A percentile compares a stretch with the other conserved stretches of the same genome.
These are phyloP conservation scores for Portunus trituberculatus DNA, from an alignment of 1,140 invertebrate genomes.

Conservation along the genomic window DNA sequence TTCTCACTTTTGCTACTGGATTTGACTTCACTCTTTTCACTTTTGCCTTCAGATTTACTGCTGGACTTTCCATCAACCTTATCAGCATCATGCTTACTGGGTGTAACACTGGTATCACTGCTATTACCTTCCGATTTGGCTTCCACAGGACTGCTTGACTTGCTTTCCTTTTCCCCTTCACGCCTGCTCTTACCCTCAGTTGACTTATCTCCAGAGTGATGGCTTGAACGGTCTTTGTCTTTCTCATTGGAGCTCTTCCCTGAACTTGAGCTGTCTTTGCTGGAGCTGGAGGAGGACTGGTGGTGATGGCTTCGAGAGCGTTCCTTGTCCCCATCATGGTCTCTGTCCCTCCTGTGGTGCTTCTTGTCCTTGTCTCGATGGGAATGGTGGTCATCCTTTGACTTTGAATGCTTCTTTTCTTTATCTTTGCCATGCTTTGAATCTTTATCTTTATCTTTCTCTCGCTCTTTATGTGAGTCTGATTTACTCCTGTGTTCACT, in stretches of 20 bases:
- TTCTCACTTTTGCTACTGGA: not conserved
- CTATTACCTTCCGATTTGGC: not conserved
- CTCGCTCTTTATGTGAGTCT: conserved; percentile 41
- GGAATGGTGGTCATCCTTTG: conserved; percentile 65
- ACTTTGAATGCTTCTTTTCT: conserved; percentile 69
- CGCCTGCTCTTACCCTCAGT: conserved; percentile 59
- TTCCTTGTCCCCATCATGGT: conserved; percentile 67
- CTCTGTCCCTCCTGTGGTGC: conserved; percentile 66
- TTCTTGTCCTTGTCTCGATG: conserved; percentile 71
- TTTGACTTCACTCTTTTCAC: conserved; percentile 53
- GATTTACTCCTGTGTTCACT: conserved; percentile 59
- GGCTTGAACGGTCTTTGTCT: conserved; percentile 62
- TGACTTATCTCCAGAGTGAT: conserved; percentile 57
- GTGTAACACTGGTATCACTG: conserved; percentile 16
- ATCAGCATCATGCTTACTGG: not conserved
- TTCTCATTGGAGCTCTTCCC: conserved; percentile 42
- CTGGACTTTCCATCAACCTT: conserved; percentile 42
- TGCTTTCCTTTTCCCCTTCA: conserved; percentile 52
- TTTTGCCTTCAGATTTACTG: conserved; percentile 40
- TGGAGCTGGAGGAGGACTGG: conserved; percentile 51
- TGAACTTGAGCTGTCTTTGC: conserved; percentile 53
- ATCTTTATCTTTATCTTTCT: conserved; percentile 59
- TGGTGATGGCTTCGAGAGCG: conserved; percentile 58
- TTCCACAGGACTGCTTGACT: not conserved
- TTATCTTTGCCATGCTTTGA: conserved; percentile 59